Percentiles rank a stretch among this genome's conserved stretches.
These are phyloP conservation scores for Catocala sponsa DNA, from an alignment of 2,888 invertebrate species.

Conservation along the genomic window DNA sequence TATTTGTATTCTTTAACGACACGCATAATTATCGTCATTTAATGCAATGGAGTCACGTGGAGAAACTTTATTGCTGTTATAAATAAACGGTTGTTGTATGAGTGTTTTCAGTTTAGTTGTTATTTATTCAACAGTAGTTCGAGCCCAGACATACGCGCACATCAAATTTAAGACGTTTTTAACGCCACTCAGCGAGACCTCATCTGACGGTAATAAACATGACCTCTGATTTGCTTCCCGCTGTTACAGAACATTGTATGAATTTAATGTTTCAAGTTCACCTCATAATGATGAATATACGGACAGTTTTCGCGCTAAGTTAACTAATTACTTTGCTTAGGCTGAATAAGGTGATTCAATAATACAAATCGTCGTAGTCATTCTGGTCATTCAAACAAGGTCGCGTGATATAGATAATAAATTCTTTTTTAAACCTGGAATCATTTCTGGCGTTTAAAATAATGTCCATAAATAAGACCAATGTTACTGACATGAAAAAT, in stretches of 20 bases:
- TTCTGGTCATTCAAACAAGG: conserved; percentile 33
- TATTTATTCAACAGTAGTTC: conserved; percentile 45
- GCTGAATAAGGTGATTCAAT: conserved; percentile 10
- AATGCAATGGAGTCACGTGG: conserved; percentile 61
- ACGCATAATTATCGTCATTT: conserved; percentile 61
- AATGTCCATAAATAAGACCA: too few species aligned
- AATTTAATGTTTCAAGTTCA: conserved; percentile 17
- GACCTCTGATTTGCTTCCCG: conserved; percentile 30
- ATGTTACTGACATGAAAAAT: too few species aligned
- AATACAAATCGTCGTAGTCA: conserved; percentile 22
- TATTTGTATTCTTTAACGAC: conserved; percentile 65
- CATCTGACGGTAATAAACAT: conserved; percentile 28
- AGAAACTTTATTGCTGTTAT: conserved; percentile 53
- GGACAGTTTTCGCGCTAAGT: neutral
- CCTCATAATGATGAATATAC: conserved; percentile 12
- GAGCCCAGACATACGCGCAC: conserved; percentile 36
- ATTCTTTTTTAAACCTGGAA: conserved; percentile 9
- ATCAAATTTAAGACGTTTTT: conserved; percentile 35
- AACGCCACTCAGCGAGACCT: conserved; percentile 28
- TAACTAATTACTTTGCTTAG: conserved; percentile 10
- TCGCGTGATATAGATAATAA: conserved; percentile 24
- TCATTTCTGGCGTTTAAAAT: neutral
- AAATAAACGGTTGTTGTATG: conserved; percentile 41
- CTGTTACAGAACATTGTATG: conserved; percentile 13
- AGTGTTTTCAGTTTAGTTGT: conserved; percentile 39